Percentiles rank a stretch among this genome's conserved stretches.
These are phyloP conservation scores for Trypoxylus dichotomus DNA, from an alignment of 1,140 invertebrate species.

Conservation along the genomic window DNA sequence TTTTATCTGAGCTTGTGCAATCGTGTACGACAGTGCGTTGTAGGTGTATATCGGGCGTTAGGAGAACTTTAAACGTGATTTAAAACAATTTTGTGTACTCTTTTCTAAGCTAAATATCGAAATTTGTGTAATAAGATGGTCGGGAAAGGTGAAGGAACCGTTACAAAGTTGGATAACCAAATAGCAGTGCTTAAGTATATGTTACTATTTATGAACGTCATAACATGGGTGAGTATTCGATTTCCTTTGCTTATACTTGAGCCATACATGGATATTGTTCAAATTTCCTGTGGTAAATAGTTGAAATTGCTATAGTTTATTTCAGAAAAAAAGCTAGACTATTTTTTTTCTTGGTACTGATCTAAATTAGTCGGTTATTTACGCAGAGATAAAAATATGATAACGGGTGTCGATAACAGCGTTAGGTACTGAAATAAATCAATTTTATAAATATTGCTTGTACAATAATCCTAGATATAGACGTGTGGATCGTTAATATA, in stretches of 20 bases:
- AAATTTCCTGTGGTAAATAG: no score
- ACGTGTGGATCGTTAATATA: no score
- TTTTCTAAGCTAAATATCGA: neutral
- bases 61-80: neutral
- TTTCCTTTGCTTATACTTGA: neutral
- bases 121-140: constrained; percentile 42
- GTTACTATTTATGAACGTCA: constrained; percentile 48
- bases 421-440: no score
- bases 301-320: no score
- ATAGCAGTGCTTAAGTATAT: constrained; percentile 50
- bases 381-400: no score
- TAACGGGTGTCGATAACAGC: no score
- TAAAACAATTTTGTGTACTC: neutral
- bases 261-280: no score
- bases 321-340: no score
- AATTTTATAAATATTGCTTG: no score
- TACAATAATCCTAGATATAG: no score
- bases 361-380: no score
- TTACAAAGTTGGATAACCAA: constrained; percentile 48
- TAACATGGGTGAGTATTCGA: constrained; percentile 48
- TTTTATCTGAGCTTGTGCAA: neutral
- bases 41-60: neutral
- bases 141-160: constrained; percentile 45
- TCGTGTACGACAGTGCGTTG: neutral
- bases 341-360: no score